Evolutionary conservation across 1,140 invertebrate genomes (phyloP).

Genomic region (Pseudomyrmex pallidus): DNA sequence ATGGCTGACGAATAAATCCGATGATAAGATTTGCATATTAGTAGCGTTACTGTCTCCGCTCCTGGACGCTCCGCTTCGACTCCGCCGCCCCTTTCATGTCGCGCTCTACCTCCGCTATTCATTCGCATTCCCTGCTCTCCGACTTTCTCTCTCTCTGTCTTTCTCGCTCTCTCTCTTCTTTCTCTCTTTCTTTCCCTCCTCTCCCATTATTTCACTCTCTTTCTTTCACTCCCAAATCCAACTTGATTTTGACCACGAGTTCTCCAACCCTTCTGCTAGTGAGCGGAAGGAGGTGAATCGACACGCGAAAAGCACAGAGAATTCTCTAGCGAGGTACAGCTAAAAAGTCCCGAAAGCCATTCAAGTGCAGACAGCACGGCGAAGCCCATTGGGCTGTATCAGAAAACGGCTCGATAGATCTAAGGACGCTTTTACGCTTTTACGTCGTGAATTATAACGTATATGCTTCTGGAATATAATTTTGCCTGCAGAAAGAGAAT

Average conservation of each 20-base stretch:
- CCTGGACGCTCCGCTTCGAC: slow-evolving; percentile 35
- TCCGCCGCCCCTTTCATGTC: slow-evolving; percentile 76
- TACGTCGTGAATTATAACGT: background rate
- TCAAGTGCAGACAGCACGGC: slow-evolving; percentile 5
- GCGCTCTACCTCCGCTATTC: slow-evolving; percentile 67
- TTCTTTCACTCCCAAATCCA: slow-evolving; percentile 40
- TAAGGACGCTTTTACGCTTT: slow-evolving; percentile 40
- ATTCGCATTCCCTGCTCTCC: slow-evolving; percentile 67
- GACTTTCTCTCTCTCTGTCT: slow-evolving; percentile 9
- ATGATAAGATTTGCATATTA: slow-evolving; percentile 79
- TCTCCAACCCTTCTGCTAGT: slow-evolving; percentile 65
- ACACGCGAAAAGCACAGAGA: slow-evolving; percentile 57
- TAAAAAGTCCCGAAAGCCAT: slow-evolving; percentile 66
- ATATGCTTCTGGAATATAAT: slow-evolving; percentile 11
- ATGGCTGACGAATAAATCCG: slow-evolving; percentile 70
- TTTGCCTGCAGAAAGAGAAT: background rate
- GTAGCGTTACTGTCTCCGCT: slow-evolving; percentile 68
- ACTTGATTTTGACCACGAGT: slow-evolving; percentile 72
- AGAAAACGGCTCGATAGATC: slow-evolving; percentile 54
- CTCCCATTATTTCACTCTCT: background rate
- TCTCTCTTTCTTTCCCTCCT: slow-evolving; percentile 5
- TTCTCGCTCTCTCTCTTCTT: slow-evolving; percentile 20
- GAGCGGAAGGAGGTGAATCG: slow-evolving; percentile 56
- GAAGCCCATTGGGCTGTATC: slow-evolving; percentile 46
- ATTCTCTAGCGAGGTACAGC: slow-evolving; percentile 35